These are phyloP conservation scores for Eulemur albifrons DNA, from an alignment of 2,797 vertebrate species.

Conservation along the genomic window DNA sequence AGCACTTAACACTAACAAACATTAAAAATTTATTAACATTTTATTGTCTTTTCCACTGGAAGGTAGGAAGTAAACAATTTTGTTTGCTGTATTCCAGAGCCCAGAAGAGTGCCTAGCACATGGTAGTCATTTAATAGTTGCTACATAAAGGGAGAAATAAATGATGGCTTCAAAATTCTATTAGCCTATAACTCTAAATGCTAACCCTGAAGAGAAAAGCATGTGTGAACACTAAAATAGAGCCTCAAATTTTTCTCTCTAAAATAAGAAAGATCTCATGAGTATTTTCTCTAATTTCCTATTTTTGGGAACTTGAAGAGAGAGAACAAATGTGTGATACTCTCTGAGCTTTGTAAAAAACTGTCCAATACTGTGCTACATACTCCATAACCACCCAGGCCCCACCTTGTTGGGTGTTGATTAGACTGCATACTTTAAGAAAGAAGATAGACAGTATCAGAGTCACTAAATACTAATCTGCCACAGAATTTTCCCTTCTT, in stretches of 20 bases:
- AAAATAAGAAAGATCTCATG: slow-evolving; percentile 19
- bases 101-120: neutral
- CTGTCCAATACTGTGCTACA: neutral
- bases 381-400: neutral
- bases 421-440: neutral
- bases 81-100: neutral
- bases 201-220: neutral
- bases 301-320: neutral
- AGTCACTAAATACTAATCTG: neutral
- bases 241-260: neutral
- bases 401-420: neutral
- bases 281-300: slow-evolving; percentile 21
- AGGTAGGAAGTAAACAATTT: neutral
- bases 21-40: neutral
- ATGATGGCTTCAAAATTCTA: neutral
- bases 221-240: neutral
- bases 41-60: slow-evolving; percentile 6
- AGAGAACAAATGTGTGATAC: slow-evolving; percentile 6
- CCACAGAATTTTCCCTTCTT: neutral
- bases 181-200: neutral
- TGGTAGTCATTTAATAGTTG: neutral
- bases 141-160: neutral
- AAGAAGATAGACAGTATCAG: neutral
- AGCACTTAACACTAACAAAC: neutral
- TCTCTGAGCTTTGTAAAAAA: neutral